Evolutionary conservation across 1,140 invertebrate genomes (phyloP).

Genomic region (Meloidogyne floridensis): DNA sequence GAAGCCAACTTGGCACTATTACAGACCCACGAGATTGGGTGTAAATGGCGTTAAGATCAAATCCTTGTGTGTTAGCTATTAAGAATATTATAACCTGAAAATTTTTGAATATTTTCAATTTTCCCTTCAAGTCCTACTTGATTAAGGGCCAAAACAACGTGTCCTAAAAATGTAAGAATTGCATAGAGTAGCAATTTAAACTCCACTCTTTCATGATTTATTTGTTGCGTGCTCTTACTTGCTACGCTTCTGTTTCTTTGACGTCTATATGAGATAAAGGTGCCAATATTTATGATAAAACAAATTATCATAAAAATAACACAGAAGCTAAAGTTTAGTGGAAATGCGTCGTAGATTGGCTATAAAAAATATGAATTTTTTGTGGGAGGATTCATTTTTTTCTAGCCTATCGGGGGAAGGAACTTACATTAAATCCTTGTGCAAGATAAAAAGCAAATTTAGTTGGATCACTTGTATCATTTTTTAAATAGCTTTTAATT

Average conservation of each 20-base stretch:
- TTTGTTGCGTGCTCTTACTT: background rate
- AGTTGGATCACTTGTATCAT: background rate
- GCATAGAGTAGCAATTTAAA: slow-evolving; percentile 13
- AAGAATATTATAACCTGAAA: background rate
- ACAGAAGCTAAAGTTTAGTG: background rate
- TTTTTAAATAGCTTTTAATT: background rate
- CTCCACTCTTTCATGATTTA: background rate
- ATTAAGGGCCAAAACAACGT: slow-evolving; percentile 4
- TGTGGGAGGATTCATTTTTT: too few relatives aligned
- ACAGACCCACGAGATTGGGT: background rate
- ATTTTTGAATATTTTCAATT: background rate
- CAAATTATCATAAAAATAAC: slow-evolving; percentile 18
- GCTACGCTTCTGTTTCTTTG: background rate
- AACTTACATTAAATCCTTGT: background rate
- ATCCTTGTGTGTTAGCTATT: background rate
- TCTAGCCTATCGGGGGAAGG: background rate
- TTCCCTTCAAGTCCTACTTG: background rate
- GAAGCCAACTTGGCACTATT: slow-evolving; percentile 18
- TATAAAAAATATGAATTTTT: background rate
- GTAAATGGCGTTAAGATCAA: background rate
- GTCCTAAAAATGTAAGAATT: slow-evolving; percentile 6
- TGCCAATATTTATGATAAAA: slow-evolving; percentile 18
- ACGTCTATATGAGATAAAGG: background rate
- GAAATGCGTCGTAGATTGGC: background rate
- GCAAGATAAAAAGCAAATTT: background rate